Evolutionary conservation across 2,113 vertebrate genomes (phyloP).

Genomic region (Dicaeum eximium): DNA sequence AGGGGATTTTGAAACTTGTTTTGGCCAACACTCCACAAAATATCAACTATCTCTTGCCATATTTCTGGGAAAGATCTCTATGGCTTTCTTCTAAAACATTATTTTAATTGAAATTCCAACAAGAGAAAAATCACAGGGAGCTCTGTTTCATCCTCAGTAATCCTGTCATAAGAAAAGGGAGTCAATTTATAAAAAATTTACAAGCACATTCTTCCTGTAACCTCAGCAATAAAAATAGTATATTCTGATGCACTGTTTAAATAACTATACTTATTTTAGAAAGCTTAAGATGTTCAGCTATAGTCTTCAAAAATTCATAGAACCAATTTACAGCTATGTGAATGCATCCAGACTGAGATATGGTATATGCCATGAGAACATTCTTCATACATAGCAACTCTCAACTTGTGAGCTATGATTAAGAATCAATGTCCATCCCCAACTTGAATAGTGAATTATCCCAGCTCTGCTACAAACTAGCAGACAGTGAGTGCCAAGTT

Average conservation of each 20-base stretch:
- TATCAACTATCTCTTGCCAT: neutral
- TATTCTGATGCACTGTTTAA: neutral
- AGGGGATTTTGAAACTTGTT: neutral
- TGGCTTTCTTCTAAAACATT: neutral
- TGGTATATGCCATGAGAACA: fast-evolving
- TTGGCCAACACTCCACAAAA: neutral
- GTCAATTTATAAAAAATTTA: neutral
- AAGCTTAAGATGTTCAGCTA: neutral
- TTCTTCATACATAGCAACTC: no score
- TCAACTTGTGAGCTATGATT: neutral
- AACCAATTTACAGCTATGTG: neutral
- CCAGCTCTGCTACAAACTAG: neutral
- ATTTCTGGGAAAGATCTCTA: neutral
- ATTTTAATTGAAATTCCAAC: neutral
- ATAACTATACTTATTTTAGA: neutral
- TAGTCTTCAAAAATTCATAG: neutral
- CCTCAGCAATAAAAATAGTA: neutral
- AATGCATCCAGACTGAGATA: neutral
- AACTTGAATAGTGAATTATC: neutral
- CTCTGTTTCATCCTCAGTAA: neutral
- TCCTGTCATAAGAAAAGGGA: neutral
- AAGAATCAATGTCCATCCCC: neutral
- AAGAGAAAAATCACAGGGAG: neutral
- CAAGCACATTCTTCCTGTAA: neutral
- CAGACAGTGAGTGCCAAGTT: neutral